Base-by-base conservation (phyloP, 2,797 vertebrate species). In the Cynopterus sphinx region DNA sequence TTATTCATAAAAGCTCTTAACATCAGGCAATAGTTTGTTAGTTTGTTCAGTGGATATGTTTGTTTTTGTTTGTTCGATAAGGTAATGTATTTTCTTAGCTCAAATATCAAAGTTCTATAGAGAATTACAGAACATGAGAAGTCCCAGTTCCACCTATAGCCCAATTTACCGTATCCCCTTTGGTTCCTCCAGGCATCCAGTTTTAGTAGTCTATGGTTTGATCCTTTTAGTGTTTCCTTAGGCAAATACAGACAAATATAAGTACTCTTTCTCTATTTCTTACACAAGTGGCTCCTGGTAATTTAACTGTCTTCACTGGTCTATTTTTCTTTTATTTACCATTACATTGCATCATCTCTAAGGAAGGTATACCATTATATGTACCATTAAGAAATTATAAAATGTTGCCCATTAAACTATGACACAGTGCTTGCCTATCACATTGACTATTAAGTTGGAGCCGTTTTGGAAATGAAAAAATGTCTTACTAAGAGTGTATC, bases 261-360 rank as follows among this genome's bases (percentile, higher is more conserved):
- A 77, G 24, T 41, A 65, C 79, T 78, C 28, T 91, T 96, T 65
- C 22, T 21, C 43, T 87, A 22, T 55, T 79, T 84, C 22, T 87
- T 55, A 78, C 2, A 13, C 74, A 67, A 53, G 46, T 85, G 28
- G 13, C 55, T 92, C 22, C 41, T 74, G 43, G 51, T 87, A 89
- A 51, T 55, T 33, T 84, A 21, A 21, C 28, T 67, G 6, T 86
- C 24, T 96, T 75, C 33, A 92, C 71, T 84, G 36, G 90, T 71
- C 7, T 78, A 1, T 68, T 36, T 79, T 90, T 96, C 39, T n/a
- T 96, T 95, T 93, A 75, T 84, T 93, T 63, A 81, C 22, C n/a
- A 68, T 92, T 67, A 17, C 88, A 5, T 92, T 89, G 84, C n/a
- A 68, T 92, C 31, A 94, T 16, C 55, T 83, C 41, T 96, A 39